Conservation (phyloP, 2,797 vertebrate species). For the Pelodytes ibericus region DNA sequence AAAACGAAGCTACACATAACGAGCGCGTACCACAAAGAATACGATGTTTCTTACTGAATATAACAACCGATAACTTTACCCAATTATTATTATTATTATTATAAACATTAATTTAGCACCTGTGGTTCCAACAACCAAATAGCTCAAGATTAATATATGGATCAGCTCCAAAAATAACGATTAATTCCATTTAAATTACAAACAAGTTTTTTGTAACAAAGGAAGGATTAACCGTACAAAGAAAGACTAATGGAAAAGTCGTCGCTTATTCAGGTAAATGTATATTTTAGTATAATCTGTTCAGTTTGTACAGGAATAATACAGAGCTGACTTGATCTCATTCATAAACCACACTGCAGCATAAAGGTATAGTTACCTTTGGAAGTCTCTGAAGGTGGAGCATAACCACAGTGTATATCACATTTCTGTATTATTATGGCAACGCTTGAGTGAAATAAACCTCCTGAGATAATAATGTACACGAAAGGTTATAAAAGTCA, state of each 20-base stretch:
- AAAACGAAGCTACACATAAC: no score
- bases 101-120: no score
- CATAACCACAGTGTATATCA: neutral
- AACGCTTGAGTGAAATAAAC: neutral
- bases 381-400: neutral
- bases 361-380: neutral
- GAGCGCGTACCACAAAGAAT: no score
- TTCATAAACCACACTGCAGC: no score
- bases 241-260: neutral
- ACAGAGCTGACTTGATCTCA: neutral
- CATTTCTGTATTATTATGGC: neutral
- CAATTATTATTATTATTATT: no score
- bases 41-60: no score
- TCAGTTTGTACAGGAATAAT: neutral
- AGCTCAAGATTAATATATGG: no score
- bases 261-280: neutral
- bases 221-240: neutral
- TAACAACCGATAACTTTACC: no score
- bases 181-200: no score
- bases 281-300: neutral
- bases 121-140: no score
- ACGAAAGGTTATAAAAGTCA: neutral
- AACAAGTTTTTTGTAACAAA: no score
- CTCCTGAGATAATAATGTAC: neutral
- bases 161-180: no score